Evolutionary conservation across 2,113 vertebrate genomes (phyloP).

Genomic region (Psittacara wagleri): DNA sequence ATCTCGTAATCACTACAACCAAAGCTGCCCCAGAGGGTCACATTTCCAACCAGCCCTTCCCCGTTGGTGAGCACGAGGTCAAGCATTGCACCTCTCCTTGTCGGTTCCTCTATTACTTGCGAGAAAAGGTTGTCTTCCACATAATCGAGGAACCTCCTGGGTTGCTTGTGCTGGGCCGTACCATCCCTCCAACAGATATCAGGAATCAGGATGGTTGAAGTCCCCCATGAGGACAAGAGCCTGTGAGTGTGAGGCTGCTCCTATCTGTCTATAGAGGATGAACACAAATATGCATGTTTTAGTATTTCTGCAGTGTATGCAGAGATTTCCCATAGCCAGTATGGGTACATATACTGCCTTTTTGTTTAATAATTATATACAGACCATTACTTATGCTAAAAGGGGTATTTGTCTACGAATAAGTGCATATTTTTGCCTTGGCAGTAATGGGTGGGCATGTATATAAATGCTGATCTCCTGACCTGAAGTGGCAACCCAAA

Average conservation of each 20-base stretch:
- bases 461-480: background rate
- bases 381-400: background rate
- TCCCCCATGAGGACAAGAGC: too few species aligned
- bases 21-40: too few species aligned
- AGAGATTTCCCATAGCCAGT: background rate
- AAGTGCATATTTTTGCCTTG: background rate
- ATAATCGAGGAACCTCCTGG: background rate
- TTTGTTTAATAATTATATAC: background rate
- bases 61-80: too few species aligned
- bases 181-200: background rate
- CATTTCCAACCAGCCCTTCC: too few species aligned
- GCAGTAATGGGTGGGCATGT: background rate
- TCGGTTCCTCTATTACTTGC: too few species aligned
- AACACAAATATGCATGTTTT: background rate
- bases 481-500: background rate
- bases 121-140: background rate
- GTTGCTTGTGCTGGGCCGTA: background rate
- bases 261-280: background rate
- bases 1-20: background rate
- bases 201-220: background rate
- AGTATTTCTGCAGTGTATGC: background rate
- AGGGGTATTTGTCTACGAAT: background rate
- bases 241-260: background rate
- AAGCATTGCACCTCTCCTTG: too few species aligned
- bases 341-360: background rate